A percentile compares a stretch with the other conserved stretches of the same genome.
These are phyloP conservation scores for Salarias fasciatus DNA, from an alignment of 2,797 vertebrate genomes.

Conservation along the genomic window DNA sequence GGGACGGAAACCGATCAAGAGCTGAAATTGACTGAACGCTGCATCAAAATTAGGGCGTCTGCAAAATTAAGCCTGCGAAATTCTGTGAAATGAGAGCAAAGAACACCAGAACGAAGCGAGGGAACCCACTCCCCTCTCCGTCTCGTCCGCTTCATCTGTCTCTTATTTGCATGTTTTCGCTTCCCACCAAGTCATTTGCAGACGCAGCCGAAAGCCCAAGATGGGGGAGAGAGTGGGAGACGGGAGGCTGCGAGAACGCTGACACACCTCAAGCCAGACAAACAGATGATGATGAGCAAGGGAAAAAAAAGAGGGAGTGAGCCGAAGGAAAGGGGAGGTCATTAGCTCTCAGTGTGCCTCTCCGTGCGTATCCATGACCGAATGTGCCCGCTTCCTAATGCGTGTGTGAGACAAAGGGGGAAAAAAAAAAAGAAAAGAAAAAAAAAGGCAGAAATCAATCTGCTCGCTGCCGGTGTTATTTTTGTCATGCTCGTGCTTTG, in stretches of 20 bases:
- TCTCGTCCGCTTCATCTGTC: background rate
- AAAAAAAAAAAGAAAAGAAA: too few species aligned
- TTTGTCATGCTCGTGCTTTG: slow-evolving; percentile 18
- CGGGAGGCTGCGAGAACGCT: slow-evolving; percentile 3
- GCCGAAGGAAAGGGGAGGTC: background rate
- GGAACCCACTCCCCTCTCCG: background rate
- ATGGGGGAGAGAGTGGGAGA: slow-evolving; percentile 12
- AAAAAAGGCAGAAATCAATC: background rate
- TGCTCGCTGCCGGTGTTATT: background rate
- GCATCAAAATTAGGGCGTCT: background rate
- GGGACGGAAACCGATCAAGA: slow-evolving; percentile 1
- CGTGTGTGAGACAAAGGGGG: background rate
- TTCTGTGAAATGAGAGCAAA: background rate
- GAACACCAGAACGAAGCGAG: background rate
- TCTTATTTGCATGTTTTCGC: slow-evolving; percentile 2
- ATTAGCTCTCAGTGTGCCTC: background rate
- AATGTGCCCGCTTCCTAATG: background rate
- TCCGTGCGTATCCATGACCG: slow-evolving; percentile 1
- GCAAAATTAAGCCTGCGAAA: slow-evolving; percentile 2
- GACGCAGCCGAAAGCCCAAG: slow-evolving; percentile 24
- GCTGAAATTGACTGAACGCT: background rate
- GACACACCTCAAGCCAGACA: slow-evolving; percentile 25
- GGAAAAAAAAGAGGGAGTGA: slow-evolving; percentile 5
- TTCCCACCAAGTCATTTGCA: slow-evolving; percentile 31
- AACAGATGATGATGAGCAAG: slow-evolving; percentile 39